Evolutionary conservation across 2,113 vertebrate species (phyloP).

Genomic region (Pelecanoides urinatrix): DNA sequence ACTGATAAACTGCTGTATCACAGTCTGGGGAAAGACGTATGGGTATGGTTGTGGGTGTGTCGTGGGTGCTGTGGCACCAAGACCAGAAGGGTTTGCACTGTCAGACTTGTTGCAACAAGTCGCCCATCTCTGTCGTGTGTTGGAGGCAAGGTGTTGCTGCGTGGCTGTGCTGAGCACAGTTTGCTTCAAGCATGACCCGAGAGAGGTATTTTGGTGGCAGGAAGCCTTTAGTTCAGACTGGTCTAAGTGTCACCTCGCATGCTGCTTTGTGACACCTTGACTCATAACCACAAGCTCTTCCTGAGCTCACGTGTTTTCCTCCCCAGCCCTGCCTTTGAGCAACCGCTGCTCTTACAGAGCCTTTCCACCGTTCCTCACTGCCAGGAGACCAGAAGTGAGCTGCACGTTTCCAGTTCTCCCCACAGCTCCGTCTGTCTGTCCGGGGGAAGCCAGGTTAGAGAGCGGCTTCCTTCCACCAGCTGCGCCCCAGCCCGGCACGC

Average conservation of each 20-base stretch:
- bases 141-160: not conserved
- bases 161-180: not conserved
- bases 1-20: not conserved
- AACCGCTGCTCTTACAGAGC: not conserved
- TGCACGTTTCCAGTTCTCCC: not conserved
- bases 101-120: not conserved
- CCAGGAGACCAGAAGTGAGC: not conserved
- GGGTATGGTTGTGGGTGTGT: not conserved
- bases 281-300: constrained; percentile 58
- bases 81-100: not conserved
- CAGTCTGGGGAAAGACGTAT: not conserved
- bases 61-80: not conserved
- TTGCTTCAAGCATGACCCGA: not conserved
- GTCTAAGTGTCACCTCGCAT: not conserved
- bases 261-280: not conserved
- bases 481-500: fast-evolving
- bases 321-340: not conserved
- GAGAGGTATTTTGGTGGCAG: not conserved
- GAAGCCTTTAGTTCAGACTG: not conserved
- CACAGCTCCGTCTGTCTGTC: not conserved
- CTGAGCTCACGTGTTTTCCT: not conserved
- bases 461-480: not conserved
- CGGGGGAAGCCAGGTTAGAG: not conserved
- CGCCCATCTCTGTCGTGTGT: not conserved
- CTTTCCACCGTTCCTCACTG: fast-evolving